phyloP scores from a whole-genome alignment of 2,888 invertebrate species.

The Apotomis capreana region DNA sequence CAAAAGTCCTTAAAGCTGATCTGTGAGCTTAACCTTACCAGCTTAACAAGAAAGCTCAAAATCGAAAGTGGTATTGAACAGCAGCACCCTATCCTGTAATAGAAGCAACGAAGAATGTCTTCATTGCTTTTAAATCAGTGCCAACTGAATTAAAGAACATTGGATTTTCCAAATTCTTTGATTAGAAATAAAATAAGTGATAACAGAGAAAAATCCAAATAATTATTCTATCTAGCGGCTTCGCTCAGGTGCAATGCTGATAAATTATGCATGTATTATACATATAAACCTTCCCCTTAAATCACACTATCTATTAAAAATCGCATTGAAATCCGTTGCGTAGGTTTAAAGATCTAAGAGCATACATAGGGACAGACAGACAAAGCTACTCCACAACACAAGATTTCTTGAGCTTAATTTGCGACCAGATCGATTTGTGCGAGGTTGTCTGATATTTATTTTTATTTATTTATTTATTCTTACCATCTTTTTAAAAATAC shows the following conservation, averaged over 20 bases:
- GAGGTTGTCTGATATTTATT: too few relatives aligned
- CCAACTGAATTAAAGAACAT: constrained; percentile 15
- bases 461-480: too few relatives aligned
- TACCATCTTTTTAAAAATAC: not conserved
- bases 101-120: constrained; percentile 18
- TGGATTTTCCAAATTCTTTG: not conserved
- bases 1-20: not conserved
- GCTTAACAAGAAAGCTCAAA: constrained; percentile 4
- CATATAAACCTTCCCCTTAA: too few relatives aligned
- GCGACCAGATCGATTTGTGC: too few relatives aligned
- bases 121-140: constrained; percentile 7
- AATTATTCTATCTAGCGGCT: not conserved
- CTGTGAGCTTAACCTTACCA: not conserved
- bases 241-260: too few relatives aligned
- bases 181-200: constrained; percentile 25
- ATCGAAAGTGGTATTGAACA: not conserved
- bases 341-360: too few relatives aligned
- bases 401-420: too few relatives aligned
- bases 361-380: too few relatives aligned
- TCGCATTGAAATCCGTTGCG: too few relatives aligned
- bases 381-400: too few relatives aligned
- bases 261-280: too few relatives aligned
- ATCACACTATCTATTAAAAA: too few relatives aligned
- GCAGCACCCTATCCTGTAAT: not conserved
- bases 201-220: not conserved